Conservation (phyloP, 2,888 invertebrate species). For the Ditula angustiorana region DNA sequence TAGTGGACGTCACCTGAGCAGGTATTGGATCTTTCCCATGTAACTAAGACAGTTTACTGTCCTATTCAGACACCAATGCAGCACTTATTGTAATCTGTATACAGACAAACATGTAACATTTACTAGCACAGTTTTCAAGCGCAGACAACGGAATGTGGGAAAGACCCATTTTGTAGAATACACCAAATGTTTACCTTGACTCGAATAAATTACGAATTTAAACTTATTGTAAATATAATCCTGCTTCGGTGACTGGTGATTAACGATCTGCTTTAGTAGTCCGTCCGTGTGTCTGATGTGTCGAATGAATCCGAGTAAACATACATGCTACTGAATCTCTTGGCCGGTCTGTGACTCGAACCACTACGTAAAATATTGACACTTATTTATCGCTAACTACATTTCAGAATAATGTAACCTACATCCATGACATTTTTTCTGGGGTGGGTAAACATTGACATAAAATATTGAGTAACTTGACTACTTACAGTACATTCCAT, state of each 20-base stretch:
- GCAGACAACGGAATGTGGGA: conserved; percentile 1
- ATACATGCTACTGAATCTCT: conserved; percentile 2
- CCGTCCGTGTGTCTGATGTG: not conserved
- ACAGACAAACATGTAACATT: conserved; percentile 37
- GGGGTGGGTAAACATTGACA: conserved; percentile 20
- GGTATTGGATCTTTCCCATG: conserved; percentile 22
- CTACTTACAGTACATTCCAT: conserved; percentile 27
- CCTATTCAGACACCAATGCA: conserved; percentile 16
- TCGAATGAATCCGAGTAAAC: not conserved
- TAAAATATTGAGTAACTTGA: conserved; percentile 8
- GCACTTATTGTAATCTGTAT: conserved; percentile 24
- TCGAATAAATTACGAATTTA: not conserved
- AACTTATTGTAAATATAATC: not conserved
- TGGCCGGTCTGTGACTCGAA: conserved; percentile 8
- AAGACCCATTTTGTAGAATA: conserved; percentile 16
- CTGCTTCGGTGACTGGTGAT: not conserved
- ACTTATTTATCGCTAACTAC: conserved; percentile 17
- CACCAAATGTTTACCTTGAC: not conserved
- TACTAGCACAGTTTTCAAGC: conserved; percentile 26
- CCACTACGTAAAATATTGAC: conserved; percentile 32
- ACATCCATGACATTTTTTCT: conserved; percentile 24
- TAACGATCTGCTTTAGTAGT: not conserved
- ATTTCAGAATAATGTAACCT: conserved; percentile 10
- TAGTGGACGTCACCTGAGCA: conserved; percentile 21
- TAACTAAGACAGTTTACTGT: conserved; percentile 1